Conservation (phyloP, 2,888 invertebrate genomes). For the Drosophila setosimentum region DNA sequence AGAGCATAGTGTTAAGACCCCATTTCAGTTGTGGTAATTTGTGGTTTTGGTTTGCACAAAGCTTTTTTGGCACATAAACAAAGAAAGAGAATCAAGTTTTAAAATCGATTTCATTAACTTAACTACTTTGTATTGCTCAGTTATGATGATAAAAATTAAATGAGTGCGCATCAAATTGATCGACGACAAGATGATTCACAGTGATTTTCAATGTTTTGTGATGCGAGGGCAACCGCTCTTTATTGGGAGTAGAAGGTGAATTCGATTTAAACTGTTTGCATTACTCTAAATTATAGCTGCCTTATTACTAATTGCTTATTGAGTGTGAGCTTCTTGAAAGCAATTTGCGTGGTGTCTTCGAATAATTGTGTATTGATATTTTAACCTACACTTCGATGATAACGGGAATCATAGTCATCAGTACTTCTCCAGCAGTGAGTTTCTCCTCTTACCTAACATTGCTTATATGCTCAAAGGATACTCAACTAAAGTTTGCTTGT, state of each 20-base stretch:
- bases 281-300: not conserved
- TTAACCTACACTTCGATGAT: not conserved
- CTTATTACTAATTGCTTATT: not conserved
- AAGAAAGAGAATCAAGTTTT: conserved; percentile 68
- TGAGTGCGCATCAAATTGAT: conserved; percentile 29
- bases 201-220: conserved; percentile 4
- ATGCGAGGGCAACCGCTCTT: conserved; percentile 14
- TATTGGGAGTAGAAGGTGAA: not conserved
- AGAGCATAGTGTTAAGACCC: conserved; percentile 63
- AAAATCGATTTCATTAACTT: conserved; percentile 35
- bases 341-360: not conserved
- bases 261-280: conserved; percentile 5
- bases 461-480: not conserved
- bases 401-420: not conserved
- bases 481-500: not conserved
- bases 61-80: conserved; percentile 70
- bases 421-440: not conserved
- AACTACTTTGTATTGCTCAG: conserved; percentile 32
- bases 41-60: conserved; percentile 61
- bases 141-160: conserved; percentile 27
- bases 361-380: not conserved
- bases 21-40: conserved; percentile 23
- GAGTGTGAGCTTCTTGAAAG: not conserved
- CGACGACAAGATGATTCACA: conserved; percentile 9
- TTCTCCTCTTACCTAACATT: not conserved